Conservation (phyloP, 2,113 vertebrate species). For the Scartelaos histophorus region DNA sequence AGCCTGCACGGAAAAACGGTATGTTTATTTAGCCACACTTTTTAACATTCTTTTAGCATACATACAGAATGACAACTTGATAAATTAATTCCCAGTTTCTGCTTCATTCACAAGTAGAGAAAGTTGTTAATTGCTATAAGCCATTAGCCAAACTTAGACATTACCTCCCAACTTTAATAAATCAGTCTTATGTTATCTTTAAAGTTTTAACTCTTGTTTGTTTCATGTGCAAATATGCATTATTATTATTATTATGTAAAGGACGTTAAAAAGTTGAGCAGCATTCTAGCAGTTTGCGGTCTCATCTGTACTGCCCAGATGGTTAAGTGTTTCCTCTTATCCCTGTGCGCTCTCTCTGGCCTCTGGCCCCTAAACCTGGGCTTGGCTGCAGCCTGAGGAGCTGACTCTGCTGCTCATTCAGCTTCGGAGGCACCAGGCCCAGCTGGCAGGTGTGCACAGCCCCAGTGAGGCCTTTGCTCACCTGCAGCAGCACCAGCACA, state of each 20-base stretch:
- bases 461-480: constrained; percentile 88
- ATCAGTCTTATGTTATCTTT: background rate
- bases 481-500: constrained; percentile 88
- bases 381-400: constrained; percentile 92
- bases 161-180: background rate
- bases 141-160: no score
- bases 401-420: constrained; percentile 95
- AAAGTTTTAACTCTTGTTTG: constrained; percentile 13
- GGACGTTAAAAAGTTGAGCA: constrained; percentile 9
- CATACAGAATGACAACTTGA: background rate
- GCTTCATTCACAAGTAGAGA: background rate
- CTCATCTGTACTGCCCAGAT: constrained; percentile 37
- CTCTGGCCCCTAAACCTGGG: constrained; percentile 74
- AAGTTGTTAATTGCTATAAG: background rate
- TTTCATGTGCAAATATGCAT: background rate
- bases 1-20: constrained; percentile 98
- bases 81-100: background rate
- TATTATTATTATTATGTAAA: background rate
- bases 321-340: constrained; percentile 68
- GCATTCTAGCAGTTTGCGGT: constrained; percentile 29
- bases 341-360: constrained; percentile 72
- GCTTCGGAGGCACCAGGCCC: constrained; percentile 96
- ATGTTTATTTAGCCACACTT: constrained; percentile 36
- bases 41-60: background rate
- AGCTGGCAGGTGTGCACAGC: constrained; percentile 90